phyloP scores from a whole-genome alignment of 1,140 invertebrate species.

The Diachasma alloeum region DNA sequence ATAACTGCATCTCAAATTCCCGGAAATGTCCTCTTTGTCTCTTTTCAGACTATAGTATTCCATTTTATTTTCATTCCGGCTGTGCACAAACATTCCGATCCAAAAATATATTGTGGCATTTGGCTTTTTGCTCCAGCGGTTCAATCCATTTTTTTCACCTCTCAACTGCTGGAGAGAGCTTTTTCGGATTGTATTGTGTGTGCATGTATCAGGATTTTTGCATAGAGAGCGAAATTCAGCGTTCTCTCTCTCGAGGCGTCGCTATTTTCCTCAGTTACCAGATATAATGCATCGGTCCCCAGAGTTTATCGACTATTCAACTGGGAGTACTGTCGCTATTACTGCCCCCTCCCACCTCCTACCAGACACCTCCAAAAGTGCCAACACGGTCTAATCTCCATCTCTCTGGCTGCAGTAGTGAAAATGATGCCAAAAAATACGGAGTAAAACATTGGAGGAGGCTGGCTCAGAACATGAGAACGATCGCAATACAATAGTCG shows the following conservation, averaged over 20 bases:
- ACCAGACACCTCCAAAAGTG: background rate
- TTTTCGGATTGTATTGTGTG: background rate
- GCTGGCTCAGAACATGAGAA: background rate
- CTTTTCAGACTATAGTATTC: too few species aligned
- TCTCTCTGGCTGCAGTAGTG: background rate
- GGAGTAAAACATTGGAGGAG: background rate
- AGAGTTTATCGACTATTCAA: slow-evolving; percentile 1
- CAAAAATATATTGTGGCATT: background rate
- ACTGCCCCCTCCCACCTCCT: background rate
- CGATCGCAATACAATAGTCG: slow-evolving; percentile 11
- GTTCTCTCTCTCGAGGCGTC: background rate
- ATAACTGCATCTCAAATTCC: too few species aligned
- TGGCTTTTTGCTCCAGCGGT: background rate
- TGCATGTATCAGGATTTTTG: background rate
- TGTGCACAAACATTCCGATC: background rate
- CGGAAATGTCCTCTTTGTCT: too few species aligned
- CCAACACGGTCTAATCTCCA: slow-evolving; percentile 12
- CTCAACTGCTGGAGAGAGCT: background rate
- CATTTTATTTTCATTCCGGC: too few species aligned
- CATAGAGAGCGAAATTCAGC: background rate
- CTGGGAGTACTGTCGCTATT: background rate
- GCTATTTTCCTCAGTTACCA: background rate
- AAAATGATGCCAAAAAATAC: background rate
- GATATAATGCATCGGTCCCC: background rate
- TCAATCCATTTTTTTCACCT: background rate